phyloP scores from a whole-genome alignment of 1,140 invertebrate genomes.

The Leptinotarsa lineolata region DNA sequence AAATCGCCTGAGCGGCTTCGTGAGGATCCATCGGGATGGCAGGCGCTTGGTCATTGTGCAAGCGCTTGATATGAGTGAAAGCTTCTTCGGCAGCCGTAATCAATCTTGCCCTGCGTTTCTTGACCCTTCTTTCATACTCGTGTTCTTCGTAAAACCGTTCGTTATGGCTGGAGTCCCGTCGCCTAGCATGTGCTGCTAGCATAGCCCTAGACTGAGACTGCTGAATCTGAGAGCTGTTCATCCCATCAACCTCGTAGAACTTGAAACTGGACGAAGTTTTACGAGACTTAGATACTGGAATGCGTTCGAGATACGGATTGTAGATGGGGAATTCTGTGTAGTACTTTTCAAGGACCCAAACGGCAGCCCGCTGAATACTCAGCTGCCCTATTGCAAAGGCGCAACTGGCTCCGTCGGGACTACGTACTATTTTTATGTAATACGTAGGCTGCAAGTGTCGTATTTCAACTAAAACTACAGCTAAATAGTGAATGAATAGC shows the following conservation, averaged over 20 bases:
- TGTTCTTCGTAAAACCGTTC: constrained; percentile 97
- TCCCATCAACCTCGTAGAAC: constrained; percentile 94
- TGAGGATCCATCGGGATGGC: constrained; percentile 84
- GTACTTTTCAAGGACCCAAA: constrained; percentile 92
- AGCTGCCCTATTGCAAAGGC: constrained; percentile 89
- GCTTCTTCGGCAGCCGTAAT: constrained; percentile 95
- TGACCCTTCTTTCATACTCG: constrained; percentile 91
- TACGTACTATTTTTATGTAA: constrained; percentile 89
- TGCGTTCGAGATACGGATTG: constrained; percentile 92
- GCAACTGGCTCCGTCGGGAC: constrained; percentile 88
- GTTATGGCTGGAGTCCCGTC: constrained; percentile 88
- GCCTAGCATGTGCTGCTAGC: constrained; percentile 69
- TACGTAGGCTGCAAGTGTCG: constrained; percentile 87
- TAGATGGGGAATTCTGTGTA: constrained; percentile 96
- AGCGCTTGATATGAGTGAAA: constrained; percentile 91
- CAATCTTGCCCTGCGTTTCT: constrained; percentile 86
- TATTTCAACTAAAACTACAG: constrained; percentile 90
- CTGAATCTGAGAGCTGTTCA: constrained; percentile 71
- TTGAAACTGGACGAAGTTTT: constrained; percentile 86
- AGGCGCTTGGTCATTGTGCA: constrained; percentile 68
- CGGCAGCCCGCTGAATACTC: constrained; percentile 92
- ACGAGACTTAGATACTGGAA: constrained; percentile 82
- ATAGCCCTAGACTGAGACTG: constrained; percentile 69
- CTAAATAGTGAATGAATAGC: constrained; percentile 93
- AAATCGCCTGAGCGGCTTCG: constrained; percentile 96